A percentile compares a stretch with the other conserved stretches of the same genome.
Evolutionary conservation across 2,113 vertebrate genomes (phyloP).

Genomic region (Pteropus alecto): DNA sequence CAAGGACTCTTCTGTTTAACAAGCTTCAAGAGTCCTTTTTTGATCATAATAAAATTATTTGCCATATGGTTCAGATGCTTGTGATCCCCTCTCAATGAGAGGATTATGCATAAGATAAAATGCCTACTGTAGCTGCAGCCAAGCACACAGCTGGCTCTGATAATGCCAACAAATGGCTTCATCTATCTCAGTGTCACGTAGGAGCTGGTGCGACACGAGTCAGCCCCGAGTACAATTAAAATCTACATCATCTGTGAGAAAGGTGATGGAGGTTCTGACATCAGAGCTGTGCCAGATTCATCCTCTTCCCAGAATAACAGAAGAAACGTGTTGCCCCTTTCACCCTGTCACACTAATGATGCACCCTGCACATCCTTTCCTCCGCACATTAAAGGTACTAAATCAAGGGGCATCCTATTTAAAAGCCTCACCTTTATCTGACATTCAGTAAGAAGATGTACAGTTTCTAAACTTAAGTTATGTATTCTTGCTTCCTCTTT

Average conservation of each 20-base stretch:
- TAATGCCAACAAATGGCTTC: slow-evolving; percentile 92
- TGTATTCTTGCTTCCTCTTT: slow-evolving; percentile 65
- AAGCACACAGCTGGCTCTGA: slow-evolving; percentile 93
- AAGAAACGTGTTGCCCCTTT: slow-evolving; percentile 82
- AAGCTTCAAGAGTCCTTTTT: slow-evolving; percentile 88
- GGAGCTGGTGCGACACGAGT: slow-evolving; percentile 84
- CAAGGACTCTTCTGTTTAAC: slow-evolving; percentile 88
- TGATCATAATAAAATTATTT: slow-evolving; percentile 91
- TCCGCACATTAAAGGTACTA: slow-evolving; percentile 80
- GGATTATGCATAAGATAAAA: slow-evolving; percentile 90
- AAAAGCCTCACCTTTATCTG: slow-evolving; percentile 84
- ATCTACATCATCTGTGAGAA: slow-evolving; percentile 87
- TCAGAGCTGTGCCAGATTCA: slow-evolving; percentile 84
- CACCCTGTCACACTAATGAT: slow-evolving; percentile 84
- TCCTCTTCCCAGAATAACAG: slow-evolving; percentile 80
- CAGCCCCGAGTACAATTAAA: slow-evolving; percentile 86
- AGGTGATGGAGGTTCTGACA: slow-evolving; percentile 89
- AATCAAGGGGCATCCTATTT: slow-evolving; percentile 81
- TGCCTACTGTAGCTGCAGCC: slow-evolving; percentile 86
- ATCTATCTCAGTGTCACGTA: slow-evolving; percentile 91
- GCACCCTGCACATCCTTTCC: slow-evolving; percentile 75
- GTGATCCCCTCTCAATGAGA: slow-evolving; percentile 85
- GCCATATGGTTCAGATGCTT: slow-evolving; percentile 89
- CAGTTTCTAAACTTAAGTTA: slow-evolving; percentile 77
- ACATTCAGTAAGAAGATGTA: slow-evolving; percentile 79